These are phyloP conservation scores for Cosmia trapezina DNA, from an alignment of 2,888 invertebrate genomes.

Conservation along the genomic window DNA sequence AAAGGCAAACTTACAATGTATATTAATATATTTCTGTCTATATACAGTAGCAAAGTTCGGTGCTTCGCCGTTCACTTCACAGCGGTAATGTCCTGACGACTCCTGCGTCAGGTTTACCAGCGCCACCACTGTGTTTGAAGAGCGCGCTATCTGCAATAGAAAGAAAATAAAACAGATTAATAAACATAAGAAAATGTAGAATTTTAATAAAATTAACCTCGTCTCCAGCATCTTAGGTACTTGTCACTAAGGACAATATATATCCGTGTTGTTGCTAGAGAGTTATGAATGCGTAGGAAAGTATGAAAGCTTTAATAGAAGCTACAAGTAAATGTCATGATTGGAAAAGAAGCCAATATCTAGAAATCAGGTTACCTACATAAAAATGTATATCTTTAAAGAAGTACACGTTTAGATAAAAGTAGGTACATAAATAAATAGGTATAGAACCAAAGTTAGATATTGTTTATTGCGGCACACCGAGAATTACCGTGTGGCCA, in stretches of 20 bases:
- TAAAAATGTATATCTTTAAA: not conserved
- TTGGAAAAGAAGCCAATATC: not conserved
- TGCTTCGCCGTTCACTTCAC: conserved; percentile 90
- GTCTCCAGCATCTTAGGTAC: not conserved
- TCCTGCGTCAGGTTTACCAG: conserved; percentile 85
- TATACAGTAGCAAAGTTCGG: conserved; percentile 86
- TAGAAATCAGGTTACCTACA: too few species aligned
- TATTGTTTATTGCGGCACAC: not conserved
- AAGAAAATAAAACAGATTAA: not conserved
- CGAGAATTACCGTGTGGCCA: conserved; percentile 6
- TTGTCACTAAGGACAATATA: not conserved
- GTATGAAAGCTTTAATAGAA: not conserved
- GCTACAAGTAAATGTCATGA: not conserved
- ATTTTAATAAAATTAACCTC: not conserved
- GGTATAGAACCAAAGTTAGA: not conserved
- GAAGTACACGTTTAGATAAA: too few species aligned
- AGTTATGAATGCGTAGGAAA: not conserved
- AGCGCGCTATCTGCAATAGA: conserved; percentile 89
- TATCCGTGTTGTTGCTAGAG: not conserved
- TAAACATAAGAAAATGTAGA: not conserved
- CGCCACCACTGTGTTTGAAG: conserved; percentile 90
- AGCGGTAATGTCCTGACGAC: conserved; percentile 88
- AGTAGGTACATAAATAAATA: too few species aligned
- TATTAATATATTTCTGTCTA: conserved; percentile 82
- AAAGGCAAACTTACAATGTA: conserved; percentile 83